These are phyloP conservation scores for Marisa cornuarietis DNA, from an alignment of 1,140 invertebrate genomes.

Conservation along the genomic window DNA sequence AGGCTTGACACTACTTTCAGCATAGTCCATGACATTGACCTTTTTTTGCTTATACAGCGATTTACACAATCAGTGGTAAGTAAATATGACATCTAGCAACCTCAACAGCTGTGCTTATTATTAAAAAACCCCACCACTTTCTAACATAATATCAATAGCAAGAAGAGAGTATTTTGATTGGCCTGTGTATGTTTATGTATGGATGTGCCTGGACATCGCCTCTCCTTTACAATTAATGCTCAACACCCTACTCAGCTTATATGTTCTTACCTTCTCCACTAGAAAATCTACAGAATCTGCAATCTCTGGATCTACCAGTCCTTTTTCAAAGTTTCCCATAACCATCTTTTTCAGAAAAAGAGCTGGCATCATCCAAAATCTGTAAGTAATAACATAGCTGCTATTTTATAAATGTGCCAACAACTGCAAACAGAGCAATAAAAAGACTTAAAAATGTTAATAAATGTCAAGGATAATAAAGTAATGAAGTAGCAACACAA, in stretches of 20 bases:
- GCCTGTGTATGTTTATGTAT: neutral
- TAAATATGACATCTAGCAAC: no score
- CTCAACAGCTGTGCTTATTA: no score
- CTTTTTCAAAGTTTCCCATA: constrained; percentile 83
- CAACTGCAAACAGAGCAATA: neutral
- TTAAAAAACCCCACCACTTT: no score
- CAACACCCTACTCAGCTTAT: no score
- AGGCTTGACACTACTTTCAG: neutral
- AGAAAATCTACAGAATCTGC: constrained; percentile 90
- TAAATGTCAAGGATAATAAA: neutral
- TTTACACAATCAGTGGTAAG: neutral
- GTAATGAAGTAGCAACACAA: neutral
- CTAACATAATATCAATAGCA: no score
- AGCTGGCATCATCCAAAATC: constrained; percentile 89
- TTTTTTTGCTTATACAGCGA: neutral
- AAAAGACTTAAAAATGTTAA: neutral
- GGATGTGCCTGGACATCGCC: no score
- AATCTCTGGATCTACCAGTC: constrained; percentile 77
- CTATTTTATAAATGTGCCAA: neutral
- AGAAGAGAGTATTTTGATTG: no score
- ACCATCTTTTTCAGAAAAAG: constrained; percentile 89
- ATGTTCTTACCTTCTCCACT: constrained; percentile 80
- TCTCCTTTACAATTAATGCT: no score
- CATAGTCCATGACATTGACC: neutral
- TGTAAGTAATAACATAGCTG: constrained; percentile 56